A percentile compares a stretch with the other conserved stretches of the same genome.
Evolutionary conservation across 2,797 vertebrate species (phyloP).

Genomic region (Acanthurus leucopareius): DNA sequence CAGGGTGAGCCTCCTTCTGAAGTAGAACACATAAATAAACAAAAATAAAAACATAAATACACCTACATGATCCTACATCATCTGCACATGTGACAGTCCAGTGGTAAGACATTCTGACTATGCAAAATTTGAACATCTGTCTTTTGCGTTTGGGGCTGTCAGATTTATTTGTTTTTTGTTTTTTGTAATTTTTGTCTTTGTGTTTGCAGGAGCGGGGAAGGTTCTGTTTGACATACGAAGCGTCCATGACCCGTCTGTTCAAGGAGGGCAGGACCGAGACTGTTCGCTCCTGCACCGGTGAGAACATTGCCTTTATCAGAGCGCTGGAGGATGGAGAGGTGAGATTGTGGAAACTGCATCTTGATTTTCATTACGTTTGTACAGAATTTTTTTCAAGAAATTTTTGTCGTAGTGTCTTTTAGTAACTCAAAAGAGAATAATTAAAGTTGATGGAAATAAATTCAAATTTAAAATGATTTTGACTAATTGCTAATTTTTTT

Average conservation of each 20-base stretch:
- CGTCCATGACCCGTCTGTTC: conserved; percentile 93
- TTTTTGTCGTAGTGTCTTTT: not conserved
- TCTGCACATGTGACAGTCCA: not conserved
- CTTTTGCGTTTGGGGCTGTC: not conserved
- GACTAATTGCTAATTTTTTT: not conserved
- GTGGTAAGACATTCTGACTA: not conserved
- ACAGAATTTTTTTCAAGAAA: too few species aligned
- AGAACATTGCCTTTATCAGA: conserved; percentile 88
- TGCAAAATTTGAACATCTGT: not conserved
- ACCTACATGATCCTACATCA: not conserved
- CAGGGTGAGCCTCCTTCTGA: conserved; percentile 83
- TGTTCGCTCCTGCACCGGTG: conserved; percentile 88
- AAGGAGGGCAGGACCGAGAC: conserved; percentile 93
- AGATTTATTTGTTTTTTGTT: not conserved
- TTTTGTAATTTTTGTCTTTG: not conserved
- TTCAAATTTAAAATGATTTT: not conserved
- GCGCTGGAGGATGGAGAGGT: conserved; percentile 87
- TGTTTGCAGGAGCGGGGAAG: conserved; percentile 85
- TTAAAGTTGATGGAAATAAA: not conserved
- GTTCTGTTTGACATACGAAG: conserved; percentile 92
- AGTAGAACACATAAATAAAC: not conserved
- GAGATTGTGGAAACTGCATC: conserved; percentile 6
- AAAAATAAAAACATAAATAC: not conserved
- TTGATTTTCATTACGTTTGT: not conserved
- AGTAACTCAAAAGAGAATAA: not conserved